These are phyloP conservation scores for Microchirus variegatus DNA, from an alignment of 2,797 vertebrate species.

Conservation along the genomic window DNA sequence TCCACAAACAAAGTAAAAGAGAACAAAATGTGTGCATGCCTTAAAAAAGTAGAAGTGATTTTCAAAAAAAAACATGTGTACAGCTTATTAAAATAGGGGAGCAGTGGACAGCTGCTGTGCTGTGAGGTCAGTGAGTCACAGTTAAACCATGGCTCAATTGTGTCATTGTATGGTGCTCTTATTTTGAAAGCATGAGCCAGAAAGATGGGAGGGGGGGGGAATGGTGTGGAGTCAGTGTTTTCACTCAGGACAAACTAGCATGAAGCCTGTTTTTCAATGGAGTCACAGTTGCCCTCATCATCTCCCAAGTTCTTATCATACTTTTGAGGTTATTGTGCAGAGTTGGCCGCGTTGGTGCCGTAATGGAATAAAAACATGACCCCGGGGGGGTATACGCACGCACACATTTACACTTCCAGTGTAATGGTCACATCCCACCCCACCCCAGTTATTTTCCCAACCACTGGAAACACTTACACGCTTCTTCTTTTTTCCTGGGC, in stretches of 20 bases:
- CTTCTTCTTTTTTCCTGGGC: constrained; percentile 50
- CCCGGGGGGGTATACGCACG: constrained; percentile 48
- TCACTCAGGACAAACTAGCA: constrained; percentile 18
- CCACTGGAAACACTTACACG: constrained; percentile 47
- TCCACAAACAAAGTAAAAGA: too few relatives aligned
- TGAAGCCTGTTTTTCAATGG: constrained; percentile 27
- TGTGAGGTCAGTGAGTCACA: constrained; percentile 18
- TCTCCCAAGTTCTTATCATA: constrained; percentile 42
- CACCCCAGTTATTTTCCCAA: constrained; percentile 54
- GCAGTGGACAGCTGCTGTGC: constrained; percentile 32
- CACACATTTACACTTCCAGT: constrained; percentile 49
- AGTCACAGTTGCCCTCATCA: constrained; percentile 7
- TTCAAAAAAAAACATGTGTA: too few relatives aligned
- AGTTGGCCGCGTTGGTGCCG: constrained; percentile 32
- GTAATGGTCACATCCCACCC: constrained; percentile 53
- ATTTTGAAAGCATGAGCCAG: constrained; percentile 12
- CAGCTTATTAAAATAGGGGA: constrained; percentile 23
- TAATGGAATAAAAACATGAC: constrained; percentile 63
- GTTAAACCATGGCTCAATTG: constrained; percentile 17
- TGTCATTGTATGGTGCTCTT: constrained; percentile 5
- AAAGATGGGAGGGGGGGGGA: constrained; percentile 27
- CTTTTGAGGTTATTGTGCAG: constrained; percentile 53
- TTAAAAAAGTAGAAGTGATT: too few relatives aligned
- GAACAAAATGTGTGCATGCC: too few relatives aligned
- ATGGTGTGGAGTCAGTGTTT: constrained; percentile 28